These are phyloP conservation scores for Drosophila yooni DNA, from an alignment of 2,888 invertebrate species.

Conservation along the genomic window DNA sequence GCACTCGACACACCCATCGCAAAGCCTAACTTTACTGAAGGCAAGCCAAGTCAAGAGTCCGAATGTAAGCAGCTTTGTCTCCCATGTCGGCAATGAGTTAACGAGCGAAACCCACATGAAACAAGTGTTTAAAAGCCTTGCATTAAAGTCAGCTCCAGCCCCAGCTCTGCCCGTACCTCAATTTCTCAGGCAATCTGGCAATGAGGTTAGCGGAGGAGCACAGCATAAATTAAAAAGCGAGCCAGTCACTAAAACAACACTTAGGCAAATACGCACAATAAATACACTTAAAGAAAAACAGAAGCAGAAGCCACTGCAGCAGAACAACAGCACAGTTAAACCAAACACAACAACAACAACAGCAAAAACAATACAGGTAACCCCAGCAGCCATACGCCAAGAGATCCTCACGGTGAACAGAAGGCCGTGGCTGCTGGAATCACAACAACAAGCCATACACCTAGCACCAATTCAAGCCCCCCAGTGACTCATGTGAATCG, in stretches of 20 bases:
- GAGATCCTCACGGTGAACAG: conserved; percentile 57
- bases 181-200: conserved; percentile 36
- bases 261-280: conserved; percentile 14
- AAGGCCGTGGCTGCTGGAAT: conserved; percentile 59
- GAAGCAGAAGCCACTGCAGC: not conserved
- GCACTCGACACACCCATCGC: conserved; percentile 40
- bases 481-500: conserved; percentile 76
- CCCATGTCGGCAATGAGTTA: conserved; percentile 48
- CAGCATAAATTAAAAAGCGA: conserved; percentile 34
- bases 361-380: conserved; percentile 16
- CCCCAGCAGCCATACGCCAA: conserved; percentile 27
- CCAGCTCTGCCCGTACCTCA: conserved; percentile 19
- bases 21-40: conserved; percentile 12
- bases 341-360: conserved; percentile 13
- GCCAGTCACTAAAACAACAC: conserved; percentile 14
- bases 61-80: conserved; percentile 38
- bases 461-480: conserved; percentile 50
- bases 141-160: conserved; percentile 19
- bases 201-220: conserved; percentile 32
- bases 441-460: conserved; percentile 56
- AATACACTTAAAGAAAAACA: conserved; percentile 19
- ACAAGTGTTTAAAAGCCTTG: conserved; percentile 18
- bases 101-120: conserved; percentile 51
- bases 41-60: conserved; percentile 12
- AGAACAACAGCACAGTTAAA: conserved; percentile 16